Evolutionary conservation across 2,113 vertebrate genomes (phyloP), one percentile per base, ranked within the genome.

Genomic region (Petroica traversi): DNA sequence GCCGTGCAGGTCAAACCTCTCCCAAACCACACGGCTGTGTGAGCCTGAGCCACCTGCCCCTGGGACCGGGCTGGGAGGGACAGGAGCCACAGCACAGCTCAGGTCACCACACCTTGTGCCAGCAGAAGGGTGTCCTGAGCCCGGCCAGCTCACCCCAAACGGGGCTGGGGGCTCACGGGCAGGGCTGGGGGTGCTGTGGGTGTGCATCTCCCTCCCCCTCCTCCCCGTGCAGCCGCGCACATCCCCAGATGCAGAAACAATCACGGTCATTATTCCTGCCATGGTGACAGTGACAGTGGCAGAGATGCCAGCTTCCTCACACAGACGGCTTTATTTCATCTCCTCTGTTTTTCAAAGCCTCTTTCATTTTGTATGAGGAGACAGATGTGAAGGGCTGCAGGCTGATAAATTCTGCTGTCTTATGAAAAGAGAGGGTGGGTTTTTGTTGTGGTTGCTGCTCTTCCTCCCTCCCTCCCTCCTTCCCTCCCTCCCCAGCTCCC

Each of bases 381-480:
- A 97, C 98, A 98, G 98, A 97, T 98, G 98, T 96, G 97, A 95
- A 97, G 95, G 97, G 96, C 97, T 96, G 61, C 97, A 80, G 90
- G 96, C 95, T 97, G 93, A 88, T 96, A 97, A 93, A 97, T 97
- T 94, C 97, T 97, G 97, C 97, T 83, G 55, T 91, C 97, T 96
- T 93, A 80, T 85, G 95, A 85, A 90, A 96, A 97, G 92, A 97
- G 96, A 96, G 96, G 94, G 95, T 87, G 93, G 93, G 92, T 97
- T 95, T 97, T 93, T 97, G 95, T 94, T 94, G 76, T 92, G 90
- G 63, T 95, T 90, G 79, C 90, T 92, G 75, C 85, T 85, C 85
- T 97, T 82, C 92, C 88, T 94, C 84, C 57, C 61, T 72, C 58
- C 73, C 61, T 91, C 36, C 51, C 62, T 49, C 84, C 74, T 71